Base-by-base conservation (phyloP, 2,888 invertebrate genomes). In the Taenaris catops region DNA sequence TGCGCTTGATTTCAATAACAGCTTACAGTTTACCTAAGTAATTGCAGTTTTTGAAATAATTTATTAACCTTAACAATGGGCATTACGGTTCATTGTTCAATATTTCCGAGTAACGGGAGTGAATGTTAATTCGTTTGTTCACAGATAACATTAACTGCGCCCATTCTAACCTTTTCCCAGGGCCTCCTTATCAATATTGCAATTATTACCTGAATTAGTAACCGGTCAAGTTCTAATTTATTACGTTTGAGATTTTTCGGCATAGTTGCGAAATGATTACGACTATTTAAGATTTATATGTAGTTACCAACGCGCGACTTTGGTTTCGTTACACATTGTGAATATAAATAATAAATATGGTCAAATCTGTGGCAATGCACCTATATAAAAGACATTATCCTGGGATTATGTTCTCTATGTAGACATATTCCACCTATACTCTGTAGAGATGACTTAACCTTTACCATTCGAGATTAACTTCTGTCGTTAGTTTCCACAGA, bases 81-180 rank as follows among this genome's bases (percentile, higher is more conserved):
- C 1, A 12, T 25, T 35, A 43, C 9, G 32, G 32, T 39, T 28
- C 24, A 16, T 31, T 39, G 11, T 27, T 25, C 28, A 6, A 4
- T 9, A 10, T n/a, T 31, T 16, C 23, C 4, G 3, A 8, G 4
- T 23, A 16, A 25, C 40, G 45, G 41, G 48, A 45, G 9, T 19
- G 25, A 20, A 33, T 17, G 11, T 20, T 11, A 8, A 6, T 23
- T 35, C 27, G 25, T 29, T 19, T 24, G 17, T 20, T 20, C 9
- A 20, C 12, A 48, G 49, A 51, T 51, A 44, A 47, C 51, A 49
- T 53, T 58, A 37, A 49, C 55, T 47, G 44, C 52, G 39, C 49
- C 50, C 46, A 52, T 42, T 46, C n/a, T 50, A 52, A 55, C 55
- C 55, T 57, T 58, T 58, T 50, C 48, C 51, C 44, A 48, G 44